Evolutionary conservation across 1,140 invertebrate genomes (phyloP).

Genomic region (Brachionus koreanus): DNA sequence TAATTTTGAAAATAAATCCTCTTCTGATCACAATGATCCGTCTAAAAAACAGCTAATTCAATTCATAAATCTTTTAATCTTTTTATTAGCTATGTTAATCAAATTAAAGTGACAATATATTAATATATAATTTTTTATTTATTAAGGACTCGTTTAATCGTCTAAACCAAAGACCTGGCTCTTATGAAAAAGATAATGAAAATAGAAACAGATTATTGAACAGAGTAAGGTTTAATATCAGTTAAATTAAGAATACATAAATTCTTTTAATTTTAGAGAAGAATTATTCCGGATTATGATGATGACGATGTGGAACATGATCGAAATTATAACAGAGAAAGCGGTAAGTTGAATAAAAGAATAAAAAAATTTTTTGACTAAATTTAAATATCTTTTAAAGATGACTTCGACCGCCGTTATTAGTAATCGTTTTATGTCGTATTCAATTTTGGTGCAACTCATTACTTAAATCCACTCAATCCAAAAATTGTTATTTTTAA

Average conservation of each 20-base stretch:
- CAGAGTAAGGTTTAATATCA: background rate
- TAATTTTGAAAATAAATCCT: no score
- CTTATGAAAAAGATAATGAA: conserved; percentile 10
- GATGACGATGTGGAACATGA: conserved; percentile 35
- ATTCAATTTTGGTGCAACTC: background rate
- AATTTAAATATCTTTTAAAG: background rate
- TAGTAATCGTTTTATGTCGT: background rate
- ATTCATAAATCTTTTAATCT: no score
- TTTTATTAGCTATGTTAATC: no score
- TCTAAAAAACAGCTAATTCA: no score
- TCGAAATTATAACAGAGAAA: conserved; percentile 25
- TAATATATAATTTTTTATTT: no score
- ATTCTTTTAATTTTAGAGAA: background rate
- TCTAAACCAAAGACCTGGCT: conserved; percentile 9
- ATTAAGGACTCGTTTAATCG: background rate
- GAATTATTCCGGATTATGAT: conserved; percentile 23
- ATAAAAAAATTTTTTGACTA: background rate
- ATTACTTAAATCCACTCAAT: background rate
- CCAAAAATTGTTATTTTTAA: conserved; percentile 1
- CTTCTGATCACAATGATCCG: no score
- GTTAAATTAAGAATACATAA: background rate
- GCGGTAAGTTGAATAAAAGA: background rate
- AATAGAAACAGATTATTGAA: conserved; percentile 9
- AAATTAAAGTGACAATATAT: no score
- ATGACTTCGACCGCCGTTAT: conserved; percentile 25